Evolutionary conservation across 2,888 invertebrate species (phyloP), one percentile per base, ranked within the genome.

Genomic region (Rhagonycha fulva): DNA sequence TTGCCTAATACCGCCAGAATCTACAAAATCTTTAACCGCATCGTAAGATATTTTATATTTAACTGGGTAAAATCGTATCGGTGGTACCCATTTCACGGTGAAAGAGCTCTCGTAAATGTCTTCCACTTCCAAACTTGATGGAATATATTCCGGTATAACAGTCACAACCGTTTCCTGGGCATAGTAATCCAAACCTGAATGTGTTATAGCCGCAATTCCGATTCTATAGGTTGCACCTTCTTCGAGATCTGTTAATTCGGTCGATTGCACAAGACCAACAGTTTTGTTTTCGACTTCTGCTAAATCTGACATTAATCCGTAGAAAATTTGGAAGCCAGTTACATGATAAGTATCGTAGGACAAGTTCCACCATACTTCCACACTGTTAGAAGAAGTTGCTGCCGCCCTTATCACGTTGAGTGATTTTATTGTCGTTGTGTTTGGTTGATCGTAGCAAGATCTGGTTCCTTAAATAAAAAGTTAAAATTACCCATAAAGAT

Each of bases 311-410:
- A 96, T 97, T 0, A 95, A 96, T 12, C 96, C 96, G 85, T 96
- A 97, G 87, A 97, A 97, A 82, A 97, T 95, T 85, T 94, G 93
- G 84, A 97, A 97, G 28, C 97, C 96, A 73, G 94, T 90, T 63
- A 96, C 92, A 87, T 94, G 94, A 77, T 92, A 95, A 81, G 94
- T 91, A 68, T 94, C 94, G n/a, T 96, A 95, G 70, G 96, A 96
- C 3, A 94, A 92, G 86, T 96, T 96, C 97, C 97, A 97, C 96
- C 96, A 97, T 10, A 96, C 97, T 89, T 98, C 97, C 0, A 98
- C 95, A 68, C 96, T 95, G 23, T 96, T 95, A 83, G 96, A 96
- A 0, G 97, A 96, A 0, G 97, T 97, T 0, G 98, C 97, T 14
- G 96, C 95, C 9, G 97, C 97, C 88, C 95, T 94, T 0, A 98